A percentile compares a stretch with the other conserved stretches of the same genome.
Conservation (phyloP, 2,888 invertebrate genomes). For the Lampropteryx suffumata region DNA sequence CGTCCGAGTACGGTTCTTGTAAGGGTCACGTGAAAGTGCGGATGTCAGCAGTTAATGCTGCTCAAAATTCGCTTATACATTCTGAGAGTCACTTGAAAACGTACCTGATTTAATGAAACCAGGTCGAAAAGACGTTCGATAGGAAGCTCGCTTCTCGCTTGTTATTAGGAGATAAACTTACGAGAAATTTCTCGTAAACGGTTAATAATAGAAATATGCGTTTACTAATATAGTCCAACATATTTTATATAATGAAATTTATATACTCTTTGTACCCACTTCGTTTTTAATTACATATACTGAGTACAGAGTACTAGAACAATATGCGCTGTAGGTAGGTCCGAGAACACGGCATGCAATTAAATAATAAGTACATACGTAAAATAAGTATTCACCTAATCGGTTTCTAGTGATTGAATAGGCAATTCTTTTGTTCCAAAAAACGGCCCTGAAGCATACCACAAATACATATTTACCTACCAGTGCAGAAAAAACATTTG, state of each 20-base stretch:
- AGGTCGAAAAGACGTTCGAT: slow-evolving; percentile 51
- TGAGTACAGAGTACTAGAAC: neutral
- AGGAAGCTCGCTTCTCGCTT: neutral
- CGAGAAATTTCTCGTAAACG: no score
- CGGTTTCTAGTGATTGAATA: slow-evolving; percentile 17
- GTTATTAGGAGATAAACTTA: no score
- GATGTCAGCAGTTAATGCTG: slow-evolving; percentile 45
- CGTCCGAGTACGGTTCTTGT: slow-evolving; percentile 13
- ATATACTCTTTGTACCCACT: slow-evolving; percentile 3
- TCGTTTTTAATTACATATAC: slow-evolving; percentile 6
- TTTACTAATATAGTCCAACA: no score
- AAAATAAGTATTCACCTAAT: slow-evolving; percentile 14
- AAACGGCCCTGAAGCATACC: slow-evolving; percentile 34
- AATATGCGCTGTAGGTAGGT: slow-evolving; percentile 2
- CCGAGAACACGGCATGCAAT: slow-evolving; percentile 6
- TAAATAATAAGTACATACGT: neutral
- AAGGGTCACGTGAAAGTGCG: slow-evolving; percentile 56
- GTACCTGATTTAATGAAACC: slow-evolving; percentile 59
- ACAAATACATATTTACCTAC: slow-evolving; percentile 17
- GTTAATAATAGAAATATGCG: no score
- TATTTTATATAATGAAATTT: no score
- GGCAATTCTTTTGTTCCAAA: slow-evolving; percentile 25
- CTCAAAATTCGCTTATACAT: slow-evolving; percentile 59
- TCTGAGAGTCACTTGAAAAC: slow-evolving; percentile 31
- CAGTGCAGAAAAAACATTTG: slow-evolving; percentile 35